Evolutionary conservation across 2,888 invertebrate species (phyloP), one percentile per base, ranked within the genome.

Genomic region (Lymantria monacha): DNA sequence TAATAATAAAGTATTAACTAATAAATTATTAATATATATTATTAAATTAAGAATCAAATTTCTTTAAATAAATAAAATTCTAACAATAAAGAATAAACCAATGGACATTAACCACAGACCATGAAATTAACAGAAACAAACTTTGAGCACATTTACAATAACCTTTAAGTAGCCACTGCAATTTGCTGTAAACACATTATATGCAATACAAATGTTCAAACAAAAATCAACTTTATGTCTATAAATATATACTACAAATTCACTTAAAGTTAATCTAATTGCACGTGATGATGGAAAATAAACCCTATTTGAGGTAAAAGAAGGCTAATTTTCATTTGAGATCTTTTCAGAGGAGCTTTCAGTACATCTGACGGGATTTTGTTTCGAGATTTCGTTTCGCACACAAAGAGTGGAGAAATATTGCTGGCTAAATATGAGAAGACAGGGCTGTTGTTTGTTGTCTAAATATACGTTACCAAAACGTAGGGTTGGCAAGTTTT

Each of bases 391-490:
- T 75, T 73, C 61, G 66, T 71, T 68, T 59, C 54, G 58, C 46
- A 68, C 61, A 70, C 76, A 78, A 72, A 74, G 73, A 72, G 67
- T 64, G 52, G 66, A 74, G 80, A 80, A 76, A 80, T 76, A 80
- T 80, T 80, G 76, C 74, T 59, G 50, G 63, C 69, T 71, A 73
- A 77, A 80, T 76, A 72, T 70, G 70, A 74, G 61, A 59, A 68
- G 79, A 79, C 78, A 76, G 72, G 55, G 59, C 62, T 62, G 71
- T 68, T 76, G 71, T 74, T 74, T 71, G 69, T 70, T 67, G 67
- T 66, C 68, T 66, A 71, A 76, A 76, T 76, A 69, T 68, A 69
- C 63, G 65, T 59, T 53, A 54, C 53, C 54, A 51, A 22, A 22
- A 54, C 42, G 31, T 45, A 71, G 74, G 73, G 73, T 15, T 67